phyloP scores from a whole-genome alignment of 2,113 vertebrate genomes.

The Microcebus ravelobensis region DNA sequence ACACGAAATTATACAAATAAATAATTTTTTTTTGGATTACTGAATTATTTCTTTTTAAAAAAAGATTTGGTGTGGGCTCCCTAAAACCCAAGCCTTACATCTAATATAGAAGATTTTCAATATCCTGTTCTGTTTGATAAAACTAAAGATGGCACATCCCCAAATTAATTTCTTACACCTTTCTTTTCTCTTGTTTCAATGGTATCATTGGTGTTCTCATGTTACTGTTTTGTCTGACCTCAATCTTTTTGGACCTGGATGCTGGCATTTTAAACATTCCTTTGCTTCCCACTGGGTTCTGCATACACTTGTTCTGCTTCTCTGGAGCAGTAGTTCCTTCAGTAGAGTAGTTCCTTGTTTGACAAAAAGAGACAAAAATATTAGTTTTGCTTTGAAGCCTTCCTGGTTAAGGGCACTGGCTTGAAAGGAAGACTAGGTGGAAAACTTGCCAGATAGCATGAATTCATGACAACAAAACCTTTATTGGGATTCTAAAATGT shows the following conservation, averaged over 20 bases:
- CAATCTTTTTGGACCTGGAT: not conserved
- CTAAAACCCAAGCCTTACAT: not conserved
- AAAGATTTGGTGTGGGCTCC: not conserved
- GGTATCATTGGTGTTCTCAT: accelerated
- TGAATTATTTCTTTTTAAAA: not conserved
- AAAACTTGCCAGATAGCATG: not conserved
- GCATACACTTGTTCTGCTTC: not conserved
- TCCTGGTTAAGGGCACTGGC: not conserved
- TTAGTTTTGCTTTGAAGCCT: not conserved
- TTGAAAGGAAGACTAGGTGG: not conserved
- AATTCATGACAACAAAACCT: not conserved
- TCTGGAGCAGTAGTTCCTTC: not conserved
- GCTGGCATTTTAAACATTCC: not conserved
- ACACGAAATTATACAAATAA: not conserved
- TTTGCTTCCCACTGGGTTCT: not conserved
- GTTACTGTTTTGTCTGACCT: not conserved
- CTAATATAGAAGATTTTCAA: not conserved
- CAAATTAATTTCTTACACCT: not conserved
- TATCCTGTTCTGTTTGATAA: not conserved
- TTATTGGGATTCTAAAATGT: not conserved
- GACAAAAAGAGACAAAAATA: not conserved
- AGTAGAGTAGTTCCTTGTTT: not conserved
- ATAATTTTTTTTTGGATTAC: not conserved
- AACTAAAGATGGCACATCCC: not conserved
- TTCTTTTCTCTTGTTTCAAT: not conserved